A percentile compares a stretch with the other conserved stretches of the same genome.
Conservation (phyloP, 1,140 invertebrate species). For the Octopus bimaculoides region DNA sequence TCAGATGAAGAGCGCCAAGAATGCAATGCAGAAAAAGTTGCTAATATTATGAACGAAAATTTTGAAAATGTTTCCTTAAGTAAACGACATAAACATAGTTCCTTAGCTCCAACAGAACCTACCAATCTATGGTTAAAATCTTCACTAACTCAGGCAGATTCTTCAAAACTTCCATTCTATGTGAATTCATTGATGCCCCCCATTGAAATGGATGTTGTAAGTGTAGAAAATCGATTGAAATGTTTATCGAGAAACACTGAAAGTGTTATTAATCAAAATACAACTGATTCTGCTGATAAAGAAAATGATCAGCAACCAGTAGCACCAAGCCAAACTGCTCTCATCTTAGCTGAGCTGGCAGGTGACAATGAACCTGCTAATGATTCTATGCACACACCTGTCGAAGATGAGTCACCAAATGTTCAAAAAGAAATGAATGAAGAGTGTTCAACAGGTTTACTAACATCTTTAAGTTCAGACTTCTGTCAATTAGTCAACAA, state of each 20-base stretch:
- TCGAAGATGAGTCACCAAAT: neutral
- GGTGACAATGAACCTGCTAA: neutral
- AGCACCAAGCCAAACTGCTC: slow-evolving; percentile 33
- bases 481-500: slow-evolving; percentile 29
- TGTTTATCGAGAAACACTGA: slow-evolving; percentile 38
- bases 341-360: slow-evolving; percentile 35
- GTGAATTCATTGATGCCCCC: slow-evolving; percentile 40
- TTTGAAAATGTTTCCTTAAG: neutral
- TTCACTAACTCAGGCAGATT: neutral
- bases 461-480: neutral
- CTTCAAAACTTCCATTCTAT: slow-evolving; percentile 25
- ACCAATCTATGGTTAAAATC: neutral
- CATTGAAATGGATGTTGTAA: slow-evolving; percentile 24
- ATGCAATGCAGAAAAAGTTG: neutral
- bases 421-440: neutral
- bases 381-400: neutral
- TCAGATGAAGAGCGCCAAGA: neutral
- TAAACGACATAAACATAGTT: neutral
- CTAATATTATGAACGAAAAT: neutral
- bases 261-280: neutral
- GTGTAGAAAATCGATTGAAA: slow-evolving; percentile 32
- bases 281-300: neutral
- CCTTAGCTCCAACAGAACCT: neutral
- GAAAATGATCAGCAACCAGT: neutral
- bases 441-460: neutral